phyloP scores from a whole-genome alignment of 2,113 vertebrate genomes.

The Apodemus sylvaticus region DNA sequence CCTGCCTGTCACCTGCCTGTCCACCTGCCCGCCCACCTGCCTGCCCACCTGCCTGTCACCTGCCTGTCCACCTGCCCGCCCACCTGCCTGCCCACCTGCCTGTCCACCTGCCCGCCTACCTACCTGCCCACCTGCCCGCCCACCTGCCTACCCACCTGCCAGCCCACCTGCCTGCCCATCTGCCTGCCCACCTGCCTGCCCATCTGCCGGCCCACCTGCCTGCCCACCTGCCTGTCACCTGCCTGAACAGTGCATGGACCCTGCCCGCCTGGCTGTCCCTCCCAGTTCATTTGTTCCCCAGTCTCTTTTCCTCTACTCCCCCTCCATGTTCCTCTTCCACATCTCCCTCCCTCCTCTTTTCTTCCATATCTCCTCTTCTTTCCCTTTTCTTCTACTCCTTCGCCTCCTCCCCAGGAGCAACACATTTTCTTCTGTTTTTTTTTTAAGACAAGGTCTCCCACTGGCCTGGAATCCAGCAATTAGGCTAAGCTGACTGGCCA shows the following conservation, averaged over 20 bases:
- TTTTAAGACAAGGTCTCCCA: neutral
- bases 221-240: too few relatives aligned
- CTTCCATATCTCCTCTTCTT: neutral
- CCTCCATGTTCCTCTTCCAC: rapidly evolving
- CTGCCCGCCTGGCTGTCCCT: neutral
- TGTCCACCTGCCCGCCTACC: neutral
- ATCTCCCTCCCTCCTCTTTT: neutral
- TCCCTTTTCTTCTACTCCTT: neutral
- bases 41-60: neutral
- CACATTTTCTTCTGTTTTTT: neutral
- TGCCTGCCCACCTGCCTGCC: too few relatives aligned
- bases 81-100: neutral
- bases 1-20: too few relatives aligned
- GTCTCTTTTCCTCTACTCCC: rapidly evolving
- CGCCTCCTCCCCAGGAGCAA: neutral
- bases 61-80: neutral
- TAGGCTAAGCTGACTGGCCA: neutral
- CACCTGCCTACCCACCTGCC: neutral
- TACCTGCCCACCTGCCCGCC: neutral
- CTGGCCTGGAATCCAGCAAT: neutral
- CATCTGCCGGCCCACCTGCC: neutral
- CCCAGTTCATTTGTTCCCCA: rapidly evolving
- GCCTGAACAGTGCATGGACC: rapidly evolving
- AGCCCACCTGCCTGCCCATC: too few relatives aligned
- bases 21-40: neutral